These are phyloP conservation scores for Drosophila neotestacea DNA, from an alignment of 2,888 invertebrate genomes.

Conservation along the genomic window DNA sequence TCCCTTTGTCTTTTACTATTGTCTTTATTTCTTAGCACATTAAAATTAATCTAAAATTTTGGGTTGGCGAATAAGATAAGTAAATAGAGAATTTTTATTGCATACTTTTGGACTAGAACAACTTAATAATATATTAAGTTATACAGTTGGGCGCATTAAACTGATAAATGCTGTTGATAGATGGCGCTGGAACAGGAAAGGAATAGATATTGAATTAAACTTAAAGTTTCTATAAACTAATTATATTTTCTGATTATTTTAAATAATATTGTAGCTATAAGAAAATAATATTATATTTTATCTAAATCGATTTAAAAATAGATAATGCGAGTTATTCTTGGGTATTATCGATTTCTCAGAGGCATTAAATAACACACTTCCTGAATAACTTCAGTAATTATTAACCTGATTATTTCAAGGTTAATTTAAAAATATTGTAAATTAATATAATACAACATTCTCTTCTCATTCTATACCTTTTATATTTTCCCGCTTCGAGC, in stretches of 20 bases:
- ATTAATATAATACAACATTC: background rate
- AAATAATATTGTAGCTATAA: no score
- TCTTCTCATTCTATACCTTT: background rate
- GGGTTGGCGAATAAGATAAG: background rate
- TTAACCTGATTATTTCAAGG: no score
- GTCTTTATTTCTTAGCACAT: background rate
- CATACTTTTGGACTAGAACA: background rate
- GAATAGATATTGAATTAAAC: no score
- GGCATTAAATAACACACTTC: background rate
- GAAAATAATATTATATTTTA: no score
- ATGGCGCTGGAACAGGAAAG: background rate
- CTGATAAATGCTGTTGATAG: background rate
- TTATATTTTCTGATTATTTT: no score
- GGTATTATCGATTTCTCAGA: no score
- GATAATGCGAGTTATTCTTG: no score
- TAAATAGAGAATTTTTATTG: background rate
- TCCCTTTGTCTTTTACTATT: background rate
- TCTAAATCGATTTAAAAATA: no score
- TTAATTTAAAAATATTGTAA: background rate
- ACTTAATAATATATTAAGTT: background rate
- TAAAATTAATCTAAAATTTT: background rate
- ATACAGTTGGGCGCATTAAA: background rate
- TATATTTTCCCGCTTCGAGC: background rate
- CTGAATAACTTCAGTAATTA: no score
- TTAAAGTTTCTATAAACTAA: no score